Evolutionary conservation across 2,797 vertebrate genomes (phyloP), one percentile per base, ranked within the genome.

Genomic region (Periparus ater): DNA sequence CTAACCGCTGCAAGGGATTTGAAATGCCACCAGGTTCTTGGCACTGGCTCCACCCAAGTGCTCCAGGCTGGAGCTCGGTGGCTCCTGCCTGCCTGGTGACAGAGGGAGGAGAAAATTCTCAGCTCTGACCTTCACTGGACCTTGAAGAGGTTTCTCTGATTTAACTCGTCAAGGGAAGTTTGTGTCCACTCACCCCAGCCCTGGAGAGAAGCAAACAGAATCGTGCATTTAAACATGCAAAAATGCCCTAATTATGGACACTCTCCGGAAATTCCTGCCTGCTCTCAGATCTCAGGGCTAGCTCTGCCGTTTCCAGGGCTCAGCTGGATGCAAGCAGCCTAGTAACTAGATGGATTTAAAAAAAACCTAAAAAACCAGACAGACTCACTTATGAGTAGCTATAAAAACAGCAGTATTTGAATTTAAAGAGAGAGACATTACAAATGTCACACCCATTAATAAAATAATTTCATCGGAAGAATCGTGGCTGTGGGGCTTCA

Each of bases 371-470:
- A 34, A 48, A 38, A 3, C 14, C 29, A 71, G 57, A 79, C 63
- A 93, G 60, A 38, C 55, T 81, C 48, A n/a, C 85, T 90, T 91
- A 88, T 17, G 57, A 90, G 60, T 63, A 91, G 78, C 89, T 93
- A 90, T 85, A 93, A 96, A 97, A 95, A 60, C 88, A 90, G 88
- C 74, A 71, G 70, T 88, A 76, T 90, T 93, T 87, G 67, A 93
- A 95, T 95, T 95, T 94, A 91, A 88, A 93, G 88, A 89, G 87
- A 75, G 89, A 76, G 85, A 81, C 77, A 36, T 90, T 91, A 88
- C 76, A 90, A 94, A 77, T 94, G 91, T 94, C 95, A 95, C 79
- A 86, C 82, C 88, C 76, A 96, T 95, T 96, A 96, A 96, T 94
- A 96, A 93, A 97, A 96, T 94, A 93, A 96, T 96, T 90, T 94